phyloP scores from a whole-genome alignment of 2,113 vertebrate genomes.

The Bufo gargarizans region DNA sequence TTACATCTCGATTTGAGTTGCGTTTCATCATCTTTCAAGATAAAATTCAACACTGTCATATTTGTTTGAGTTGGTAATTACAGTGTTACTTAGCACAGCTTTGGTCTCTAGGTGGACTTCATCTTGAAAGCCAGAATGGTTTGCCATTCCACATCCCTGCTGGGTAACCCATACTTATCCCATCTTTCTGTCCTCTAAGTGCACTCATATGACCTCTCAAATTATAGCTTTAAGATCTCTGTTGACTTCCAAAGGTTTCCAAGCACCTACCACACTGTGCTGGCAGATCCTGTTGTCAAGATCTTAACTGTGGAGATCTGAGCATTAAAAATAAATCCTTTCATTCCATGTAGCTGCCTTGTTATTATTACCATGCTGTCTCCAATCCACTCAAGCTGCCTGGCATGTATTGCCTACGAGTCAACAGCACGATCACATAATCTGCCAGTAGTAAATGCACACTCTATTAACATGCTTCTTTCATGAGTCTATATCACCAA shows the following conservation, averaged over 20 bases:
- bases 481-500: not conserved
- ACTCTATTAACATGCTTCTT: not conserved
- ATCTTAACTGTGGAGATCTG: constrained; percentile 13
- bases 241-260: constrained; percentile 30
- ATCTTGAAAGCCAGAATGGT: constrained; percentile 15
- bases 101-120: constrained; percentile 31
- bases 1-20: not conserved
- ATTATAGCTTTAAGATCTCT: constrained; percentile 39
- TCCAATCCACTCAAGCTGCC: constrained; percentile 8
- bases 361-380: not conserved
- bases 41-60: constrained; percentile 11
- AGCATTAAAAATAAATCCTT: constrained; percentile 39
- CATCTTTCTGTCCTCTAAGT: constrained; percentile 20
- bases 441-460: not conserved
- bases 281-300: constrained; percentile 32
- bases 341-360: constrained; percentile 1
- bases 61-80: constrained; percentile 26
- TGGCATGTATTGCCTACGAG: not conserved
- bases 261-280: constrained; percentile 37
- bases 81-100: constrained; percentile 4
- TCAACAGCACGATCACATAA: not conserved
- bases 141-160: constrained; percentile 20
- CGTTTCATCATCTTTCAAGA: not conserved
- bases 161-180: constrained; percentile 41
- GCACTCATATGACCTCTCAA: constrained; percentile 30